Conservation (phyloP, 2,113 vertebrate species). For the Trichechus manatus region DNA sequence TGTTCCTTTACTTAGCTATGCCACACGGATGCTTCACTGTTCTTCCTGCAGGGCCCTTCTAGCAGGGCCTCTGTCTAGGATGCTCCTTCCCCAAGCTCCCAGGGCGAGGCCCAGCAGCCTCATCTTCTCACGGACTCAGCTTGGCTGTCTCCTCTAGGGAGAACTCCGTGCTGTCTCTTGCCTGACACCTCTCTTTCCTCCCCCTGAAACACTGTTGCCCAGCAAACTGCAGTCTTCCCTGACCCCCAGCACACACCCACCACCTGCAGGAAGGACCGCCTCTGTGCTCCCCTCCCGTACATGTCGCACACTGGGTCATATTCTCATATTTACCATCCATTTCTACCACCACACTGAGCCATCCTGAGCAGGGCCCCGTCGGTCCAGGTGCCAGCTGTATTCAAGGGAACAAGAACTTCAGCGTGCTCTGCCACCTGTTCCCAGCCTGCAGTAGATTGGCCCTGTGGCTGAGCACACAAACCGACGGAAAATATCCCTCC, state of each 20-base stretch:
- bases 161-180: fast-evolving
- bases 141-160: neutral
- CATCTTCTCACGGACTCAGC: neutral
- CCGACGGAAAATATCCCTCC: fast-evolving
- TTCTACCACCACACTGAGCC: neutral
- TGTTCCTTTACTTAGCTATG: neutral
- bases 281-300: neutral
- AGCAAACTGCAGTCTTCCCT: neutral
- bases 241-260: neutral
- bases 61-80: neutral
- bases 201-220: fast-evolving
- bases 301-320: fast-evolving
- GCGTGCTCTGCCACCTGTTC: neutral
- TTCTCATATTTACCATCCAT: fast-evolving
- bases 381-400: neutral
- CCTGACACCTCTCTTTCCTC: neutral
- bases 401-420: neutral
- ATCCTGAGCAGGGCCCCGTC: neutral
- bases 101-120: neutral
- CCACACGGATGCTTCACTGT: neutral
- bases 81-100: neutral
- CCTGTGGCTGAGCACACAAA: neutral
- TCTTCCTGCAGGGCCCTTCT: neutral
- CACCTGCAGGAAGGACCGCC: neutral
- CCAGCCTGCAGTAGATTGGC: neutral